These are phyloP conservation scores for Trematocara stigmaticum DNA, from an alignment of 2,113 vertebrate species.

Conservation along the genomic window DNA sequence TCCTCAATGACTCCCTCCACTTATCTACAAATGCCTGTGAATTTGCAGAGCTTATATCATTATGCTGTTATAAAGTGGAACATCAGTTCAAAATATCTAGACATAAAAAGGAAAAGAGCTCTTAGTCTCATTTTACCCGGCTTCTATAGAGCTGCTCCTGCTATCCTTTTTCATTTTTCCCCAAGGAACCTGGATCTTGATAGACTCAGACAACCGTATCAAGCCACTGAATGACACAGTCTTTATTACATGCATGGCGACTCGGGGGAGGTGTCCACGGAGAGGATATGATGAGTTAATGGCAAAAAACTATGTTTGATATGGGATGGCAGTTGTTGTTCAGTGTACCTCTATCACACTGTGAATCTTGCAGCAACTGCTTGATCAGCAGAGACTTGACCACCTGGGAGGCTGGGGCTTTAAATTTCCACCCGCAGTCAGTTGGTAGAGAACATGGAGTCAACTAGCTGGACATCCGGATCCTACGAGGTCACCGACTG, in stretches of 20 bases:
- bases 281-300: constrained; percentile 34
- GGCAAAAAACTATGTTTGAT: constrained; percentile 29
- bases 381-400: background rate
- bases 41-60: constrained; percentile 34
- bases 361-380: background rate
- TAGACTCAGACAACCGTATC: constrained; percentile 56
- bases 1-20: constrained; percentile 36
- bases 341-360: background rate
- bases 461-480: background rate
- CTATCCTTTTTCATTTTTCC: constrained; percentile 33
- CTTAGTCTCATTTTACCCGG: constrained; percentile 21
- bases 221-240: constrained; percentile 43
- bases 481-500: background rate
- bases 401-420: background rate
- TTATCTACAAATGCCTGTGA: constrained; percentile 40
- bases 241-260: constrained; percentile 51
- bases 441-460: background rate
- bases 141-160: constrained; percentile 26
- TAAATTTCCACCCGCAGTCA: background rate
- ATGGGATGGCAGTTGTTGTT: constrained; percentile 10
- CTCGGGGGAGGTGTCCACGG: background rate
- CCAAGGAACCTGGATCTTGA: constrained; percentile 49
- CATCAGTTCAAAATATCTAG: constrained; percentile 23
- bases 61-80: constrained; percentile 42
- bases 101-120: constrained; percentile 35